phyloP scores from a whole-genome alignment of 2,888 invertebrate genomes.

The Sinodicranocentrus sp. region DNA sequence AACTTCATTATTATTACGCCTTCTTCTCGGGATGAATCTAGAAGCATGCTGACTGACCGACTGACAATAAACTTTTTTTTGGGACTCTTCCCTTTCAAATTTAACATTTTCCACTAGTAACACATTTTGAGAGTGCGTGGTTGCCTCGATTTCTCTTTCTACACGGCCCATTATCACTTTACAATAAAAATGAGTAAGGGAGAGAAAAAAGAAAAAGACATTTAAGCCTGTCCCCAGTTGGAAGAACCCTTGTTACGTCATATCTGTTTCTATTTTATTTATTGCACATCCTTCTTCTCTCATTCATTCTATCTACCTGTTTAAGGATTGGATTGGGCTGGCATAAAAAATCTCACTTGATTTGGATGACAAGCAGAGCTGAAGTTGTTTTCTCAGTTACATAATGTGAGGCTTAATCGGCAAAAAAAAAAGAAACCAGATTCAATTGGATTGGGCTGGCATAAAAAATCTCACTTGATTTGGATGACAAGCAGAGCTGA shows the following conservation, averaged over 20 bases:
- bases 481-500: background rate
- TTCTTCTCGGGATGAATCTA: conserved; percentile 31
- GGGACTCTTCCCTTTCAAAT: conserved; percentile 38
- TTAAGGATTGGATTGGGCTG: conserved; percentile 16
- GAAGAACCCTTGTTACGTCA: conserved; percentile 39
- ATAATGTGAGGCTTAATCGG: conserved; percentile 17
- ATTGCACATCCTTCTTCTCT: conserved; percentile 37
- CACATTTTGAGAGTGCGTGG: conserved; percentile 16
- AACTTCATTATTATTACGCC: conserved; percentile 30
- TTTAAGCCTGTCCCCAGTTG: conserved; percentile 41
- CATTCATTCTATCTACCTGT: conserved; percentile 38
- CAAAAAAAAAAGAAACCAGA: conserved; percentile 29
- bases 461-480: background rate
- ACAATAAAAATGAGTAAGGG: background rate
- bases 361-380: background rate
- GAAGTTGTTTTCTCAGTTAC: background rate
- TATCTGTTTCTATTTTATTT: conserved; percentile 22
- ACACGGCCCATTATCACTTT: conserved; percentile 30
- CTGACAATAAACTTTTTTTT: conserved; percentile 42
- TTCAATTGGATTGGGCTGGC: too few species aligned
- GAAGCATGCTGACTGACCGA: conserved; percentile 52
- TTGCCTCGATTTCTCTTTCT: conserved; percentile 54
- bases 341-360: background rate
- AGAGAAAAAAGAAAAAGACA: conserved; percentile 14
- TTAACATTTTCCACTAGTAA: conserved; percentile 21